Evolutionary conservation across 92 coral and sea anemone genomes (phyloP).

Genomic region (Zoanthus gigantus): DNA sequence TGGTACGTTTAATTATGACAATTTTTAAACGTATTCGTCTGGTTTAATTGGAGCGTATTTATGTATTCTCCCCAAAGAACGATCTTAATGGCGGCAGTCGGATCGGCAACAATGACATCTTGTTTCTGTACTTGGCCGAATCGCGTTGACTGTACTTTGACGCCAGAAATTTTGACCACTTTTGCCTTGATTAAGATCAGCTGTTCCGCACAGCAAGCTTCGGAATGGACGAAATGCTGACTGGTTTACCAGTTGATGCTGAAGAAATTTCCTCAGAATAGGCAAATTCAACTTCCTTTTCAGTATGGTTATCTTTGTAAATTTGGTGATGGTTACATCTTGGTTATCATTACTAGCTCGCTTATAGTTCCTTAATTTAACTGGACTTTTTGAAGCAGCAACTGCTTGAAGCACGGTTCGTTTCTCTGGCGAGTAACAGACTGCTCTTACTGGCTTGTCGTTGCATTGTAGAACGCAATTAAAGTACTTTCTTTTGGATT

Average conservation of each 20-base stretch:
- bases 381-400: constrained; percentile 52
- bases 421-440: constrained; percentile 50
- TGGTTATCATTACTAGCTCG: constrained; percentile 9
- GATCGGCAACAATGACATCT: background rate
- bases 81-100: constrained; percentile 5
- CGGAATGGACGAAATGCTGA: too few relatives aligned
- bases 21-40: background rate
- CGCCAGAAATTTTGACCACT: background rate
- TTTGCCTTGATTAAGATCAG: too few relatives aligned
- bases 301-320: constrained; percentile 22
- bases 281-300: constrained; percentile 19
- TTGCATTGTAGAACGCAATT: constrained; percentile 42
- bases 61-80: constrained; percentile 4
- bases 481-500: constrained; percentile 17
- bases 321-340: constrained; percentile 23
- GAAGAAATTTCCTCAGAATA: constrained; percentile 34
- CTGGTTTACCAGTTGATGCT: background rate
- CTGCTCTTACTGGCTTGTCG: constrained; percentile 43
- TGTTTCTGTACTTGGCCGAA: background rate
- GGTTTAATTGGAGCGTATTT: background rate
- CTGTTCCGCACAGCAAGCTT: too few relatives aligned
- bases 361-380: constrained; percentile 27
- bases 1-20: background rate
- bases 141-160: background rate
- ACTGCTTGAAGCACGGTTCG: constrained; percentile 38